Evolutionary conservation across 2,888 invertebrate genomes (phyloP), one percentile per base, ranked within the genome.

Genomic region (Patella caerulea): DNA sequence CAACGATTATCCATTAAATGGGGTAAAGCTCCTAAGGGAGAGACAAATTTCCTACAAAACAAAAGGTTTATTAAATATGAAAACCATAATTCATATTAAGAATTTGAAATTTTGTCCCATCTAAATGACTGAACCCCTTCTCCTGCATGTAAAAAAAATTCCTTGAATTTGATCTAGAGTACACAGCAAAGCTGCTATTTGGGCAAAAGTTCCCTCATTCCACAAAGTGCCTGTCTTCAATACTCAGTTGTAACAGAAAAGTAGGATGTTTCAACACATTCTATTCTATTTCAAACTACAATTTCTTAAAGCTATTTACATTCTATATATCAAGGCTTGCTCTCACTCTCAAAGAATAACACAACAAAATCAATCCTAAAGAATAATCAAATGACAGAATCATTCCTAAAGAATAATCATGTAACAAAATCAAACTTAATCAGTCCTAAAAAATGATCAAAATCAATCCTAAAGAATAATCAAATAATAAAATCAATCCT

Each of bases 351-450:
- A 59, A 45, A 70, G 11, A 17, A 5, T 55, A 29, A 29, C 11
- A 53, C 56, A 14, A 79, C 4, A 34, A 34, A 34, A 34, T 34
- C 34, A 34, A 34, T 34, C 4, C 5, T 45, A 45, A 45, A 9
- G 45, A 55, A 14, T n/a, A n/a, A 12, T 14, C 4, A n/a, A 11
- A 19, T 70, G 17, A 75, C 52, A 76, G 55, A 15, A 72, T 24
- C 24, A 24, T 24, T 24, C 24, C 52, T 55, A 73, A 17, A 4
- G 45, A 55, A 14, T n/a, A n/a, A 12, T 14, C 4, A n/a, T 29
- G 15, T 70, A 45, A 70, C 69, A 76, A 72, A 15, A 72, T 24
- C 24, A 24, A 14, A 79, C 78, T 74, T 5, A 34, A 34, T 34
- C 34, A 45, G 5, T 45, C 34, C 5, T 45, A 45, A 45, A 45